Base-by-base conservation (phyloP, 2,888 invertebrate genomes). In the Synergus itoensis region DNA sequence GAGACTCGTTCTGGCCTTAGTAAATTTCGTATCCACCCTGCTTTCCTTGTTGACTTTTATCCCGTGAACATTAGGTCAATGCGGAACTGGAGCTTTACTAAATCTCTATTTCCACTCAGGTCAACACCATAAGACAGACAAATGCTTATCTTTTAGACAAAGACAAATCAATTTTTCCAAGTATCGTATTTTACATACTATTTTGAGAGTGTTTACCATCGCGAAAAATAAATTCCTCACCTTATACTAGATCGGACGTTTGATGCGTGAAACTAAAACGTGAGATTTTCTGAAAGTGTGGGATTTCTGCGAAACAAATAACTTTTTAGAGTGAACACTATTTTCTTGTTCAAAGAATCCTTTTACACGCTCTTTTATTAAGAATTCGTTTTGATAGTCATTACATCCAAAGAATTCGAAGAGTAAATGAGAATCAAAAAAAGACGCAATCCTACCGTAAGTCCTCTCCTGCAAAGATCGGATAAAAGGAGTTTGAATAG, bases 21-120 rank as follows among this genome's bases (percentile, higher is more conserved):
- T 83, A 84, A 87, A 87, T 86, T 86, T 84, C 82, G 80, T 80
- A 77, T 76, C 45, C 82, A 76, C 69, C 80, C 73, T 64, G 57
- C 80, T 83, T 73, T 36, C 67, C 77, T 41, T 65, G 77, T 67
- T 80, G 79, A 81, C 82, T 85, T 82, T 79, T 79, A 78, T 78
- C 76, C 65, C 43, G 69, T 53, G 53, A 63, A 48, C 45, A 41
- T 53, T 73, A 48, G 53, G 36, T 53, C 36, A 53, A n/a, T 73
- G 53, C 73, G 28, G 28, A 73, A 73, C 48, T 73, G 4, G 5
- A 36, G 73, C 36, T 73, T 73, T 73, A 73, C n/a, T 73, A 57
- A 57, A 73, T 73, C 36, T 73, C 48, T 40, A 36, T 53, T 53
- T 40, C n/a, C 28, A 36, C 53, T 73, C 36, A 53, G 53, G 53